Conservation (phyloP, 1,140 invertebrate species). For the Plodia interpunctella region DNA sequence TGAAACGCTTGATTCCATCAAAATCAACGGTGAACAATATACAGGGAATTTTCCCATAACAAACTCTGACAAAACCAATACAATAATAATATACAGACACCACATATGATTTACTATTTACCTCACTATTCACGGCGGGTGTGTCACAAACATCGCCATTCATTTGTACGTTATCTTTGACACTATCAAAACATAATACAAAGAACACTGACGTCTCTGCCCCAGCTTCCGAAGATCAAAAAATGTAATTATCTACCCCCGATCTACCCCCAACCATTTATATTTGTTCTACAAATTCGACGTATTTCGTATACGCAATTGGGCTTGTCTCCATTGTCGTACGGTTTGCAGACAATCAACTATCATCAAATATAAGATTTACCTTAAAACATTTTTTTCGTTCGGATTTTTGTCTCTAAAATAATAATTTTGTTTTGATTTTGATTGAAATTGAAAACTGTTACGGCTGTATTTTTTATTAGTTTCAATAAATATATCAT, state of each 20-base stretch:
- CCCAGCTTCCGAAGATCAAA: conserved; percentile 67
- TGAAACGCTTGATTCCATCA: too few relatives aligned
- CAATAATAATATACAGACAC: too few relatives aligned
- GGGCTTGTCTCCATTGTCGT: conserved; percentile 37
- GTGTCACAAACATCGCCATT: conserved; percentile 3
- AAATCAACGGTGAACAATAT: too few relatives aligned
- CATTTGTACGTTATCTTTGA: conserved; percentile 42
- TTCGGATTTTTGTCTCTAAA: too few relatives aligned
- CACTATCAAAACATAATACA: conserved; percentile 65
- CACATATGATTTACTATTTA: conserved; percentile 6
- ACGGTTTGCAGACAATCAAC: neutral
- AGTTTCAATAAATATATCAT: too few relatives aligned
- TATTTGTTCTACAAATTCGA: conserved; percentile 77
- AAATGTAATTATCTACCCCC: conserved; percentile 76
- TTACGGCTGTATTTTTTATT: too few relatives aligned
- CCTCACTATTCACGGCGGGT: neutral
- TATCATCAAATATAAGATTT: too few relatives aligned
- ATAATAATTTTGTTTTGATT: too few relatives aligned
- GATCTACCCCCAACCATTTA: conserved; percentile 75
- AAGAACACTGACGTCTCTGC: conserved; percentile 47
- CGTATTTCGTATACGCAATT: conserved; percentile 67
- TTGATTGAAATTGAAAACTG: too few relatives aligned
- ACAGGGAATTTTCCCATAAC: too few relatives aligned
- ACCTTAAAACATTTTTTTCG: too few relatives aligned
- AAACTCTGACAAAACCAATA: too few relatives aligned